Base-by-base conservation (phyloP, 2,113 vertebrate species). In the Eptesicus fuscus region DNA sequence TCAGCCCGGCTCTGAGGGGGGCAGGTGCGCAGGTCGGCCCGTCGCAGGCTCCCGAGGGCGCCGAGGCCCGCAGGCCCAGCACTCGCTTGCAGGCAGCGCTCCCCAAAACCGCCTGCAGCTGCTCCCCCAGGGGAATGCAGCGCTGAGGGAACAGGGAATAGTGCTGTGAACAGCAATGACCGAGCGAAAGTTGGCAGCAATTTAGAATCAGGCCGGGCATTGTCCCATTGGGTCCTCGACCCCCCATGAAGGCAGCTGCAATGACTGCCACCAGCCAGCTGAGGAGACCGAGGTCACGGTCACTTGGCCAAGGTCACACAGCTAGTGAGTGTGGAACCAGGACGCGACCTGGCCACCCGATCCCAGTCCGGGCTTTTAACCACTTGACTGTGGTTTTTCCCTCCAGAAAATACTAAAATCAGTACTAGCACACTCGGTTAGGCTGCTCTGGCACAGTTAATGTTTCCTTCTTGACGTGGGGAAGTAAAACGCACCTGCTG, bases 401-500 rank as follows among this genome's bases (percentile, higher is more conserved):
- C 49, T 49, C 49, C 49, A 51, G 49, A 18, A 51, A 51, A 51
- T 6, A 51, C 49, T 51, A 18, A 51, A 5, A 13, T 18, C 16
- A 6, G 18, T 4, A 17, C 49, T 0, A 17, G 99, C 97, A 37
- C 97, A 98, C 8, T 18, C 49, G 0, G 49, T 1, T 5, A 51
- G 18, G 49, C 49, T 51, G 49, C 49, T 1, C 49, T 51, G 49
- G 49, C 49, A 51, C 6, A 18, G 1, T 51, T 5, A 18, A 7
- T 51, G 1, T 51, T 51, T 17, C 49, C 49, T 51, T 51, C 49
- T 18, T 5, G 49, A 17, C 5, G 1, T 0, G 16, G 49, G 16
- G 49, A 51, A 13, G 49, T 49, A 20, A 59, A 23, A 96, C 97
- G 93, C 80, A 99, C 99, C 96, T 99, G 99, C 97, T 99, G 99